phyloP scores from a whole-genome alignment of 2,797 vertebrate species.

The Zalophus californianus region DNA sequence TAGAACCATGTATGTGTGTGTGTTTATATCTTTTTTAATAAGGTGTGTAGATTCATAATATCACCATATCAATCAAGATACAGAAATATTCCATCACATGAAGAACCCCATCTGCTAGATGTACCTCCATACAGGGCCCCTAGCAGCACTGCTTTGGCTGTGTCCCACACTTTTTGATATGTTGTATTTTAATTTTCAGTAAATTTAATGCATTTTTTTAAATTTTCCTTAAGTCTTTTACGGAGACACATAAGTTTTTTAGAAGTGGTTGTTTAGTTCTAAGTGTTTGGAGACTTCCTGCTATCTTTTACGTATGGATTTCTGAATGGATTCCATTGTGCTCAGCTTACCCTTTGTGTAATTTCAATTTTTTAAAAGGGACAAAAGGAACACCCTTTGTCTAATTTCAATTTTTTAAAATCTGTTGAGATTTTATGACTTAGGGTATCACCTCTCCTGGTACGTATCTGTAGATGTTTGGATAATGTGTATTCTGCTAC shows the following conservation, averaged over 20 bases:
- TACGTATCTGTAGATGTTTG: not conserved
- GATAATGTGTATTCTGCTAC: not conserved
- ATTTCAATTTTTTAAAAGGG: not conserved
- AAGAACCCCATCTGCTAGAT: not conserved
- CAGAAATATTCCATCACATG: not conserved
- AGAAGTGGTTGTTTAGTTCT: not conserved
- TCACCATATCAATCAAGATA: not conserved
- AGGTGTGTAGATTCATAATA: not conserved
- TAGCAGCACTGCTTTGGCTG: not conserved
- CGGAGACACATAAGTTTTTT: not conserved
- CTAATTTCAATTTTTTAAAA: not conserved
- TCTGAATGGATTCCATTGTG: not conserved
- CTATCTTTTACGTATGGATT: not conserved
- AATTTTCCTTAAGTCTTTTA: not conserved
- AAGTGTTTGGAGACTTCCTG: not conserved
- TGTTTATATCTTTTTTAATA: not conserved
- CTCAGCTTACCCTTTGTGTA: not conserved
- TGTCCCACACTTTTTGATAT: not conserved
- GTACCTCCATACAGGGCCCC: rapidly evolving
- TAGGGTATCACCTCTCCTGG: not conserved
- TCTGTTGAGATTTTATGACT: not conserved
- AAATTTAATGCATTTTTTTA: not conserved
- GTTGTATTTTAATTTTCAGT: not conserved
- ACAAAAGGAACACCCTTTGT: not conserved
- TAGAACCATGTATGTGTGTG: not conserved